These are phyloP conservation scores for Cyanistes caeruleus DNA, from an alignment of 2,113 vertebrate genomes.

Conservation along the genomic window DNA sequence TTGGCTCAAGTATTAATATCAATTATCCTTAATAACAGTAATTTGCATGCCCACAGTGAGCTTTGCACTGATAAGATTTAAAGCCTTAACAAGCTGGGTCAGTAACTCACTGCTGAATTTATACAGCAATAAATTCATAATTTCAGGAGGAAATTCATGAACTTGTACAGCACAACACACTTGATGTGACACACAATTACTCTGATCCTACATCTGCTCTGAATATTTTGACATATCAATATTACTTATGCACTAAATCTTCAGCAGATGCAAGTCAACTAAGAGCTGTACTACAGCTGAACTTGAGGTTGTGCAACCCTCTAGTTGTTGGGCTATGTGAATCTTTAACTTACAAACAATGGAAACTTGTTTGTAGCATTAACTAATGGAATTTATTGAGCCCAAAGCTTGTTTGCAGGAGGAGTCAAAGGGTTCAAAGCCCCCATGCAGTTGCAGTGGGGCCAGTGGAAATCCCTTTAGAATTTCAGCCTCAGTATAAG, in stretches of 20 bases:
- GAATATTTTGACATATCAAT: background rate
- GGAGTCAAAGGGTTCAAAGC: background rate
- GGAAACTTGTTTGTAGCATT: background rate
- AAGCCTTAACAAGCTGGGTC: background rate
- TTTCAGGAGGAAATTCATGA: background rate
- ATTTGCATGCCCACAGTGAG: background rate
- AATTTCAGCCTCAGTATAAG: background rate
- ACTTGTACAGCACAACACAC: background rate
- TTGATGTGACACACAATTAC: background rate
- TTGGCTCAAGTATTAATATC: background rate
- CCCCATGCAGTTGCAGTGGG: background rate
- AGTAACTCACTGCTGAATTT: background rate
- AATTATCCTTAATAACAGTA: constrained; percentile 21
- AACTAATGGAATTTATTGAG: background rate
- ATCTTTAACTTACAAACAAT: background rate
- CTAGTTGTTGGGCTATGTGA: background rate
- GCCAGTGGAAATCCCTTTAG: background rate
- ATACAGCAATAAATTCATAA: background rate
- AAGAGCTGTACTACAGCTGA: background rate
- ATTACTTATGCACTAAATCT: background rate
- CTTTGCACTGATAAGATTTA: background rate
- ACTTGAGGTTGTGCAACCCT: background rate
- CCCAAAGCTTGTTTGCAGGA: background rate
- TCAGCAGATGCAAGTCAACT: background rate
- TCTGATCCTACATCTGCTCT: background rate